Conservation (phyloP, 35 echinoderm and acorn worm species). For the Hemicentrotus pulcherrimus region DNA sequence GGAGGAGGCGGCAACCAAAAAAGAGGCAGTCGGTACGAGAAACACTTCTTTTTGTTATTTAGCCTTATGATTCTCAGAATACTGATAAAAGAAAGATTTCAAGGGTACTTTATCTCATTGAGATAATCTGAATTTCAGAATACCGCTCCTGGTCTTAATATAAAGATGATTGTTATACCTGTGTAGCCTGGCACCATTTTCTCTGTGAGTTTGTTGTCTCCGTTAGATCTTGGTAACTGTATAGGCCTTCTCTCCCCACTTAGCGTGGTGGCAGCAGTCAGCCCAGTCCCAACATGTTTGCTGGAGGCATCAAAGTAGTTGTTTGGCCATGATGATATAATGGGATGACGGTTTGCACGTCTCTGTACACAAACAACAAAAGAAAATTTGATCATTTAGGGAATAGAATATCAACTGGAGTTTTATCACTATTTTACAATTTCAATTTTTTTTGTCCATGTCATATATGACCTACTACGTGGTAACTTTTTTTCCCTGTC, state of each 20-base stretch:
- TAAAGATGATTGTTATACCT: constrained; percentile 45
- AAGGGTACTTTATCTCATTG: too few relatives aligned
- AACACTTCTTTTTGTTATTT: too few relatives aligned
- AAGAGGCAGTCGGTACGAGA: too few relatives aligned
- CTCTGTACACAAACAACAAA: constrained; percentile 36
- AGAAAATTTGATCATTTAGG: neutral
- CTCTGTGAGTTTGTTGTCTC: constrained; percentile 96
- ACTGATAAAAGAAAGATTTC: too few relatives aligned
- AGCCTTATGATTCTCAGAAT: too few relatives aligned
- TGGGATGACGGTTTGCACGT: constrained; percentile 71
- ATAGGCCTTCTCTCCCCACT: constrained; percentile 39
- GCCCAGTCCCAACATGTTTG: constrained; percentile 74
- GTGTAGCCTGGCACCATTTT: constrained; percentile 97
- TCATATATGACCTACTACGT: too few relatives aligned
- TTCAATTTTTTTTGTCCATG: too few relatives aligned
- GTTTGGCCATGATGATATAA: constrained; percentile 64
- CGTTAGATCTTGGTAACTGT: constrained; percentile 84
- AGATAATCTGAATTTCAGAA: too few relatives aligned
- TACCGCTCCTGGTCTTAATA: neutral
- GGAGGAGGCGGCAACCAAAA: too few relatives aligned
- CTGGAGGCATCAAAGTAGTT: constrained; percentile 76
- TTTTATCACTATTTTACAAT: neutral
- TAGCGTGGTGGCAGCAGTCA: constrained; percentile 63
- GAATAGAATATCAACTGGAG: neutral
- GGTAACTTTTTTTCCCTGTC: too few relatives aligned